Percentiles rank a stretch among this genome's conserved stretches.
These are phyloP conservation scores for Agrotis puta DNA, from an alignment of 2,888 invertebrate genomes.

Conservation along the genomic window DNA sequence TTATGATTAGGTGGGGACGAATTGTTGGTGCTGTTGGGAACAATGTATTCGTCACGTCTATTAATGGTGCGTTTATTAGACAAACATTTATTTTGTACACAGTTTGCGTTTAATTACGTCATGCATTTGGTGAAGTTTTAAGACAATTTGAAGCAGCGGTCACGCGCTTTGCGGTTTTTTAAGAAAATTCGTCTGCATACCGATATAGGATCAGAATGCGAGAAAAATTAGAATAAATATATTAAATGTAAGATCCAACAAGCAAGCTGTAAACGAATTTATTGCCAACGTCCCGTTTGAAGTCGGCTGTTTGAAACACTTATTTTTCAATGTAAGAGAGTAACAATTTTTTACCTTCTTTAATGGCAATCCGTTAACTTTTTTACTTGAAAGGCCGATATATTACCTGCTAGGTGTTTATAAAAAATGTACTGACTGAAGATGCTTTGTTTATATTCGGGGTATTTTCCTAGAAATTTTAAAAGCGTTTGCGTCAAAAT, in stretches of 20 bases:
- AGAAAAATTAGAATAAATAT: slow-evolving; percentile 44
- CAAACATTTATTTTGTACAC: slow-evolving; percentile 19
- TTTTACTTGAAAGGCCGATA: slow-evolving; percentile 55
- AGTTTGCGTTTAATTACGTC: slow-evolving; percentile 16
- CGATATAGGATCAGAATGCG: slow-evolving; percentile 29
- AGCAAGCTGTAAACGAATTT: slow-evolving; percentile 50
- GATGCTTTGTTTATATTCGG: slow-evolving; percentile 63
- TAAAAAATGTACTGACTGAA: slow-evolving; percentile 57
- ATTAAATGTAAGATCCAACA: slow-evolving; percentile 38
- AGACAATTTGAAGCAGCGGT: background rate
- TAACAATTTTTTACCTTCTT: slow-evolving; percentile 54
- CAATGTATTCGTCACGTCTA: slow-evolving; percentile 27
- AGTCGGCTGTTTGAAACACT: slow-evolving; percentile 53
- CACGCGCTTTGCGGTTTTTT: background rate
- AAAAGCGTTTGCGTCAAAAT: slow-evolving; percentile 82
- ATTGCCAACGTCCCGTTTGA: slow-evolving; percentile 50
- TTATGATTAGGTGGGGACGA: slow-evolving; percentile 69
- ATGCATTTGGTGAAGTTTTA: slow-evolving; percentile 7
- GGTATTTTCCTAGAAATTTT: slow-evolving; percentile 78
- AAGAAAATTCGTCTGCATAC: slow-evolving; percentile 10
- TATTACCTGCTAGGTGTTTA: slow-evolving; percentile 64
- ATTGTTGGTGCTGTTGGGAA: slow-evolving; percentile 46
- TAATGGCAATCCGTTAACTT: slow-evolving; percentile 60
- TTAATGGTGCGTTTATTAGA: slow-evolving; percentile 24
- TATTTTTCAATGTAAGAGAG: slow-evolving; percentile 53